Evolutionary conservation across 2,888 invertebrate genomes (phyloP).

Genomic region (Drosophila hawaiiensis): DNA sequence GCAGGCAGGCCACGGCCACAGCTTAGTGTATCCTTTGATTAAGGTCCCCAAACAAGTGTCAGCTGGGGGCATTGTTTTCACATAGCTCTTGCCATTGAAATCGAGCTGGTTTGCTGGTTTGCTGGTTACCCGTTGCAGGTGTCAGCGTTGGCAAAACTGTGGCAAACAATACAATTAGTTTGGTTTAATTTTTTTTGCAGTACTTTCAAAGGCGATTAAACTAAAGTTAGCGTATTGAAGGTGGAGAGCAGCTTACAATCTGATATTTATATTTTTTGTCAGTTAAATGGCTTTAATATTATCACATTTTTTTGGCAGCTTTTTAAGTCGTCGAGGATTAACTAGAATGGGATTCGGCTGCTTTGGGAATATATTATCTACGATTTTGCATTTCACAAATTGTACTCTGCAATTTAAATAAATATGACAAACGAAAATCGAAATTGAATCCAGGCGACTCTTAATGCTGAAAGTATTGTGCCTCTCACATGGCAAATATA

Average conservation of each 20-base stretch:
- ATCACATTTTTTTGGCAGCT: not conserved
- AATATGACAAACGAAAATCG: not conserved
- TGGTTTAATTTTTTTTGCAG: conserved; percentile 27
- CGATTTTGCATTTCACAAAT: not conserved
- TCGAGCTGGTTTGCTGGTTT: conserved; percentile 19
- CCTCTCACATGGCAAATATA: not conserved
- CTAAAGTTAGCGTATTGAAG: not conserved
- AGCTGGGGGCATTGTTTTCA: conserved; percentile 54
- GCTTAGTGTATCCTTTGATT: conserved; percentile 74
- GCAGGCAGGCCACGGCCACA: conserved; percentile 32
- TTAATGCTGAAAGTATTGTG: not conserved
- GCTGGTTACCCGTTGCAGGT: conserved; percentile 23
- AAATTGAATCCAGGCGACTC: too few species aligned
- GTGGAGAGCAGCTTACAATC: not conserved
- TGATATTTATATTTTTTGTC: not conserved
- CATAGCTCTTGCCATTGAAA: conserved; percentile 40
- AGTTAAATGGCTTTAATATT: not conserved
- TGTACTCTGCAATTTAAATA: not conserved
- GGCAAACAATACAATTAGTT: conserved; percentile 43
- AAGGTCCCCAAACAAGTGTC: conserved; percentile 67
- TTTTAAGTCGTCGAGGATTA: not conserved
- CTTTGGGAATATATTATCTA: not conserved
- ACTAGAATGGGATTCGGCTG: not conserved
- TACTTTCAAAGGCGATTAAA: conserved; percentile 18
- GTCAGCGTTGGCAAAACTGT: conserved; percentile 28